These are phyloP conservation scores for Lomographa bimaculata DNA, from an alignment of 2,888 invertebrate genomes.

Conservation along the genomic window DNA sequence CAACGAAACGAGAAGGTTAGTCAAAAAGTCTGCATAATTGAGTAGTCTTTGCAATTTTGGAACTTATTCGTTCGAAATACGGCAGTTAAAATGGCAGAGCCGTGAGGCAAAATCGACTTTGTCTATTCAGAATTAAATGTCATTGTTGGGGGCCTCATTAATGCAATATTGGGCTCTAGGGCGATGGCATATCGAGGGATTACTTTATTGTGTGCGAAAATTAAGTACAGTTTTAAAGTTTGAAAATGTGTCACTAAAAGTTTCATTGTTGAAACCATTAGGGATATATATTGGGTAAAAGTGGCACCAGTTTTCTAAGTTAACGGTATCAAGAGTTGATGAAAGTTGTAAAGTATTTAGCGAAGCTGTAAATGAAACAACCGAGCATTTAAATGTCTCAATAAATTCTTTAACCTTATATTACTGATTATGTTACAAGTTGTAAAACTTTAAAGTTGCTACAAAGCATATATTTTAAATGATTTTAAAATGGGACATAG, in stretches of 20 bases:
- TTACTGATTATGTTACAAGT: too few relatives aligned
- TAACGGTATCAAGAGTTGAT: conserved; percentile 1
- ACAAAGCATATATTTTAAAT: too few relatives aligned
- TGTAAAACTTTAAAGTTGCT: too few relatives aligned
- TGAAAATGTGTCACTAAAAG: conserved; percentile 34
- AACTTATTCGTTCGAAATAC: conserved; percentile 38
- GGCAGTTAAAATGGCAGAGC: conserved; percentile 28
- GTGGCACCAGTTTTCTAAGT: conserved; percentile 2
- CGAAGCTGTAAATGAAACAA: too few relatives aligned
- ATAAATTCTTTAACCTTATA: too few relatives aligned
- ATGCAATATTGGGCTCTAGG: conserved; percentile 74
- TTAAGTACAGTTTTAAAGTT: conserved; percentile 54
- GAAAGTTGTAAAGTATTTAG: conserved; percentile 4
- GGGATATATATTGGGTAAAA: conserved; percentile 5
- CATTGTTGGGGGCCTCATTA: conserved; percentile 76
- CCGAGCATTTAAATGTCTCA: too few relatives aligned
- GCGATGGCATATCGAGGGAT: conserved; percentile 54
- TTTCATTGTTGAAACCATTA: conserved; percentile 22
- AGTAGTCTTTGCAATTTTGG: conserved; percentile 32
- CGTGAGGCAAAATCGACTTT: conserved; percentile 50
- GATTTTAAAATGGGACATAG: too few relatives aligned
- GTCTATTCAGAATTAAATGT: conserved; percentile 76
- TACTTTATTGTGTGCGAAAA: conserved; percentile 73
- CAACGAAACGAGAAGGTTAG: conserved; percentile 23
- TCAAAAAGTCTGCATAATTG: conserved; percentile 28